Evolutionary conservation across 2,797 vertebrate species (phyloP), one percentile per base, ranked within the genome.

Genomic region (Parotocinclus haroldoi): DNA sequence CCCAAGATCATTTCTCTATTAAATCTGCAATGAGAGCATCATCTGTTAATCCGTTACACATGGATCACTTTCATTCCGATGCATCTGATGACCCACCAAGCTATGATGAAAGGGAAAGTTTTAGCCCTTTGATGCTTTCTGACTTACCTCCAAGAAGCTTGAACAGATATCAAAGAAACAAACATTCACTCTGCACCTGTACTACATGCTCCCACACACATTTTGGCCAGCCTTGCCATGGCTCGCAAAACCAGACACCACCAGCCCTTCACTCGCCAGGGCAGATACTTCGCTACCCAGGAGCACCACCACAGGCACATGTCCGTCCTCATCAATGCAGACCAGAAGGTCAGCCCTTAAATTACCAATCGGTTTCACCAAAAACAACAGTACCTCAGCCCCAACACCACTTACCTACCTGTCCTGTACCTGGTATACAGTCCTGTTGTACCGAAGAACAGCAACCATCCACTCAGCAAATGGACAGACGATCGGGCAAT

Each of bases 41-140:
- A 40, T 54, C 69, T 19, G 64, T 52, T 18, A 70, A 75, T 53
- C 62, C 36, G 45, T 49, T 68, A 37, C 58, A 59, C 18, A 61
- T 17, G 40, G 78, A 84, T n/a, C 71, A 89, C 37, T 63, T 80
- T 44, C 78, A 17, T 55, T 89, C 88, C 76, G 87, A 86, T 68
- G 79, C 84, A 49, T 89, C 88, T 11, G 91, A 91, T 78, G 91
- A 92, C 64, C 91, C 91, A 4, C 90, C 91, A 2, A 91, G 90
- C 69, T 92, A 92, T 10, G 91, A 92, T 56, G 91, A 91, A 53
- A 83, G 90, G 73, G 90, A 91, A 63, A 89, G 91, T 69, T 91
- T 91, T 68, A 91, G 90, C 76, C 90, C 89, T 0, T 79, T 90
- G 17, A 61, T 82, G 71, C 75, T 85, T 40, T 85, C 84, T 45